Evolutionary conservation across 2,888 invertebrate species (phyloP).

Genomic region (Oithona nana): DNA sequence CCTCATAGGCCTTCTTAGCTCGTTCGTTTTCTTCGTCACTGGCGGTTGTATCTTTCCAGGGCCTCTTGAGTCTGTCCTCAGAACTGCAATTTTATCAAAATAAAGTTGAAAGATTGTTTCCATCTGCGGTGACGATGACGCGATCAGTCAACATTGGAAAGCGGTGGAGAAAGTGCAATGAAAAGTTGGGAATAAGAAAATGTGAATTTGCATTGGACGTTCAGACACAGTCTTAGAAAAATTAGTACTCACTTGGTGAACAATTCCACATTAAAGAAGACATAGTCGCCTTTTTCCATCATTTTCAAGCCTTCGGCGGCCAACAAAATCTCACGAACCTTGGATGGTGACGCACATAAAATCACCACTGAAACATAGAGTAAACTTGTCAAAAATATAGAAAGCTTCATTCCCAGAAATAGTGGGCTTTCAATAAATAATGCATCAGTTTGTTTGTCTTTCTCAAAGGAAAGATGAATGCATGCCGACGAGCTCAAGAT

Average conservation of each 20-base stretch:
- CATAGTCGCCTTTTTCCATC: conserved; percentile 89
- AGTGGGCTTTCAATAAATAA: too few species aligned
- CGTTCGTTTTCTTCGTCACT: conserved; percentile 56
- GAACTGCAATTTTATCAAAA: too few species aligned
- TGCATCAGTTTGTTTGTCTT: too few species aligned
- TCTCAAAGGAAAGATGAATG: too few species aligned
- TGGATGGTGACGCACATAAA: conserved; percentile 71
- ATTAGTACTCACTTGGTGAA: conserved; percentile 81
- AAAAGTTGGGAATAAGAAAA: too few species aligned
- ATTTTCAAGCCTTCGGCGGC: conserved; percentile 86
- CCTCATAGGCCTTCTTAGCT: conserved; percentile 64
- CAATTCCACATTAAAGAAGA: conserved; percentile 91
- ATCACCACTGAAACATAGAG: conserved; percentile 58
- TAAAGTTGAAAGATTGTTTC: not conserved
- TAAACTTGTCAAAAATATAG: too few species aligned
- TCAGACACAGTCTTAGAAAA: too few species aligned
- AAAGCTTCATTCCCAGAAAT: not conserved
- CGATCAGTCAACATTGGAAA: too few species aligned
- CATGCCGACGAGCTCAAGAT: too few species aligned
- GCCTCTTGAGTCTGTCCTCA: conserved; percentile 31
- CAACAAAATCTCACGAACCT: conserved; percentile 75
- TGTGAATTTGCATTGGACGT: too few species aligned
- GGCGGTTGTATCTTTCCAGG: conserved; percentile 69
- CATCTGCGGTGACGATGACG: too few species aligned
- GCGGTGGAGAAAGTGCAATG: too few species aligned